Conservation (phyloP, 2,888 invertebrate species). For the Pemphredon lugubris region DNA sequence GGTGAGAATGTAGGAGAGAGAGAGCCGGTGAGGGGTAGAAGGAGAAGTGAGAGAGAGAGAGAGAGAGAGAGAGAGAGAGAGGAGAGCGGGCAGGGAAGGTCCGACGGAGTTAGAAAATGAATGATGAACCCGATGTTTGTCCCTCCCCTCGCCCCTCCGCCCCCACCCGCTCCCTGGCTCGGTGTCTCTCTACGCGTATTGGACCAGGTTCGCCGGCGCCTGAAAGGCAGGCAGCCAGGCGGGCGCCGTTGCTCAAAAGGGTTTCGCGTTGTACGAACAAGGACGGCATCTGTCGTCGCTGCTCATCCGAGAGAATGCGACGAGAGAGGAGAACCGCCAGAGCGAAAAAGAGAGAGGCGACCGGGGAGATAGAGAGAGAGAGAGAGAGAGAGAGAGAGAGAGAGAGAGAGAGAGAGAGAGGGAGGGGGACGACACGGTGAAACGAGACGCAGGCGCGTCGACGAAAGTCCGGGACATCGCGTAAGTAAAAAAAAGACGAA, state of each 20-base stretch:
- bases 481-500: conserved; percentile 22
- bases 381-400: conserved; percentile 7
- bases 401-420: conserved; percentile 14
- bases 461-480: not conserved
- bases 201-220: conserved; percentile 78
- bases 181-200: conserved; percentile 51
- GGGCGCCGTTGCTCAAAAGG: conserved; percentile 78
- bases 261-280: conserved; percentile 69
- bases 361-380: conserved; percentile 21
- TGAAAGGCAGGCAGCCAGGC: conserved; percentile 80
- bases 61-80: conserved; percentile 13
- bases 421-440: conserved; percentile 3
- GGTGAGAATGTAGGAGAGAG: too few relatives aligned
- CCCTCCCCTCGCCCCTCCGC: conserved; percentile 39
- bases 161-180: conserved; percentile 20
- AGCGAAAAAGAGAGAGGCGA: conserved; percentile 34
- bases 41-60: conserved; percentile 3
- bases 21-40: too few relatives aligned
- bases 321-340: conserved; percentile 33
- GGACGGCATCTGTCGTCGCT: conserved; percentile 55
- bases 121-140: conserved; percentile 63
- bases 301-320: conserved; percentile 43
- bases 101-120: conserved; percentile 61
- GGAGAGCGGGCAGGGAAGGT: conserved; percentile 37
- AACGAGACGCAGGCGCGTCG: conserved; percentile 47